A percentile compares a stretch with the other conserved stretches of the same genome.
Evolutionary conservation across 2,888 invertebrate genomes (phyloP).

Genomic region (Teleiodes luculella): DNA sequence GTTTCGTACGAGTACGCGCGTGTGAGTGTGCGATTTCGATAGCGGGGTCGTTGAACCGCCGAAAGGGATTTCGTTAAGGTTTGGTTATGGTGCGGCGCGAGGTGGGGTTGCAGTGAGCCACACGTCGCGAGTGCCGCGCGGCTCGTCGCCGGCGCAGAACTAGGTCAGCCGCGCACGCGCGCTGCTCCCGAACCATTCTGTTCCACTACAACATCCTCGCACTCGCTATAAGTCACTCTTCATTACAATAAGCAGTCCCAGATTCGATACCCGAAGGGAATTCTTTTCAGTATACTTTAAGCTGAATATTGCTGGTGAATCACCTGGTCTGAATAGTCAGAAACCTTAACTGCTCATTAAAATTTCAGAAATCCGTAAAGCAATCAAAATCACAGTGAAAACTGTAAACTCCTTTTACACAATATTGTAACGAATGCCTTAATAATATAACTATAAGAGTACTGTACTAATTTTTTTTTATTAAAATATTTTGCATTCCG

Average conservation of each 20-base stretch:
- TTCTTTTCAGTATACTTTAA: too few species aligned
- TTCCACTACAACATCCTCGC: neutral
- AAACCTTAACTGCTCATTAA: too few species aligned
- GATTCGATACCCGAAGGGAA: too few species aligned
- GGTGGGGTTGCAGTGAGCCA: slow-evolving; percentile 46
- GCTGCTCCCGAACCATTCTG: slow-evolving; percentile 31
- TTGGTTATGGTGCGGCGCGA: slow-evolving; percentile 44
- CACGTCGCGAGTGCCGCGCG: slow-evolving; percentile 39
- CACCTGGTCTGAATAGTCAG: too few species aligned
- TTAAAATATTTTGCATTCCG: too few species aligned
- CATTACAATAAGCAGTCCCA: neutral
- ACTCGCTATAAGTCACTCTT: neutral
- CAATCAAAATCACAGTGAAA: too few species aligned
- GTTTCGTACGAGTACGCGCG: slow-evolving; percentile 55
- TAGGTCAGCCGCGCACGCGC: slow-evolving; percentile 71
- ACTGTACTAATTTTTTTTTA: too few species aligned
- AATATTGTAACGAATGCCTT: too few species aligned
- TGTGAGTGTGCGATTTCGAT: slow-evolving; percentile 78
- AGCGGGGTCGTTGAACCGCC: slow-evolving; percentile 72
- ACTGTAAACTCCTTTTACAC: too few species aligned
- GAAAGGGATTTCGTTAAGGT: slow-evolving; percentile 69
- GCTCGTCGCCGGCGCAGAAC: slow-evolving; percentile 58
- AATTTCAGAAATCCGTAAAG: too few species aligned
- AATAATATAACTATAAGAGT: too few species aligned
- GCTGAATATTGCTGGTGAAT: too few species aligned